Evolutionary conservation across 2,113 vertebrate species (phyloP).

Genomic region (Propithecus coquereli): DNA sequence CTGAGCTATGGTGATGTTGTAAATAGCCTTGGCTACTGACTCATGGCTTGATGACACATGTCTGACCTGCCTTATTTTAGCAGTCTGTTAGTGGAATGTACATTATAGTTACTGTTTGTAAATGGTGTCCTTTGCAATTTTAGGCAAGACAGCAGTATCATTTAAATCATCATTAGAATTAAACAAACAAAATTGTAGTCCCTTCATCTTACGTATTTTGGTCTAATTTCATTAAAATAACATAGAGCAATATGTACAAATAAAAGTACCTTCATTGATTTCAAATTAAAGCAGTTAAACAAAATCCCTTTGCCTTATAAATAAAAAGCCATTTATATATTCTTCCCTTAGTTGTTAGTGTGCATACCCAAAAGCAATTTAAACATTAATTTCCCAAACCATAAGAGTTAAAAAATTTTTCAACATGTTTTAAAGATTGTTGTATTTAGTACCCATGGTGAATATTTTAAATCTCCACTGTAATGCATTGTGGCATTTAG

Average conservation of each 20-base stretch:
- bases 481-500: background rate
- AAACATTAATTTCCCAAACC: background rate
- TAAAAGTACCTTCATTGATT: background rate
- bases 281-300: conserved; percentile 7
- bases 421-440: background rate
- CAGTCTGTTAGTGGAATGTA: background rate
- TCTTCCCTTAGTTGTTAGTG: background rate
- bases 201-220: background rate
- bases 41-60: background rate
- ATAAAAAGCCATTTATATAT: background rate
- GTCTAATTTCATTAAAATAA: conserved; percentile 23
- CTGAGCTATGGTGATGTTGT: background rate
- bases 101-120: background rate
- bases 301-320: background rate
- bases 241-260: background rate
- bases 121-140: background rate
- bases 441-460: background rate
- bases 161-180: background rate
- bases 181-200: background rate
- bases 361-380: background rate
- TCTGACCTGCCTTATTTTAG: background rate
- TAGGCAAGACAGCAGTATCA: background rate
- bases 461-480: background rate
- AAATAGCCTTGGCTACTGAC: background rate
- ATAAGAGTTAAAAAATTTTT: background rate